A percentile compares a stretch with the other conserved stretches of the same genome.
Conservation (phyloP, 1,140 invertebrate species). For the Calephelis nemesis region DNA sequence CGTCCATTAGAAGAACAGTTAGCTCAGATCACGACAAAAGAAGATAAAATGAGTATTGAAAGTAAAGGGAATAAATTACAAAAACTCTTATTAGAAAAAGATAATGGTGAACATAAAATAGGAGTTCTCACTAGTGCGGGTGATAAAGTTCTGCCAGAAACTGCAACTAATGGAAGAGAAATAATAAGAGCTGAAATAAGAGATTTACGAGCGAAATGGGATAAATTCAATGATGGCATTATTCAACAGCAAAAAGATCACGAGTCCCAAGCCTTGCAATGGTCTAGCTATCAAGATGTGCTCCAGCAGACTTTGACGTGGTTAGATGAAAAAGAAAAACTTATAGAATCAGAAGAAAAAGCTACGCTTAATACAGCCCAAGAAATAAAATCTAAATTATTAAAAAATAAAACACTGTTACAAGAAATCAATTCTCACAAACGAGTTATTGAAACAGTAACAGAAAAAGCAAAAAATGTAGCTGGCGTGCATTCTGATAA, state of each 20-base stretch:
- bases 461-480: constrained; percentile 90
- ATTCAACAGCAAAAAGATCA: constrained; percentile 90
- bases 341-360: constrained; percentile 85
- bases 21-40: constrained; percentile 81
- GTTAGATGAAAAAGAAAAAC: constrained; percentile 92
- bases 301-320: constrained; percentile 90
- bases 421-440: constrained; percentile 96
- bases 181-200: constrained; percentile 90
- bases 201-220: constrained; percentile 89
- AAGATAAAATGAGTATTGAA: constrained; percentile 80
- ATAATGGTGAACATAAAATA: constrained; percentile 90
- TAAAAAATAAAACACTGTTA: constrained; percentile 91
- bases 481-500: constrained; percentile 80
- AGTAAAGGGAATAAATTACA: constrained; percentile 82
- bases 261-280: constrained; percentile 90
- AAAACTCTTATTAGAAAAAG: constrained; percentile 88
- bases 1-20: constrained; percentile 88
- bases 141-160: constrained; percentile 94
- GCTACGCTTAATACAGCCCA: constrained; percentile 84
- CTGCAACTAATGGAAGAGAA: constrained; percentile 93
- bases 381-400: constrained; percentile 91
- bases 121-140: constrained; percentile 86
- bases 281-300: constrained; percentile 91
- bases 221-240: constrained; percentile 89
- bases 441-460: constrained; percentile 91